Evolutionary conservation across 2,888 invertebrate species (phyloP), one percentile per base, ranked within the genome.

Genomic region (Drosophila meridiana): DNA sequence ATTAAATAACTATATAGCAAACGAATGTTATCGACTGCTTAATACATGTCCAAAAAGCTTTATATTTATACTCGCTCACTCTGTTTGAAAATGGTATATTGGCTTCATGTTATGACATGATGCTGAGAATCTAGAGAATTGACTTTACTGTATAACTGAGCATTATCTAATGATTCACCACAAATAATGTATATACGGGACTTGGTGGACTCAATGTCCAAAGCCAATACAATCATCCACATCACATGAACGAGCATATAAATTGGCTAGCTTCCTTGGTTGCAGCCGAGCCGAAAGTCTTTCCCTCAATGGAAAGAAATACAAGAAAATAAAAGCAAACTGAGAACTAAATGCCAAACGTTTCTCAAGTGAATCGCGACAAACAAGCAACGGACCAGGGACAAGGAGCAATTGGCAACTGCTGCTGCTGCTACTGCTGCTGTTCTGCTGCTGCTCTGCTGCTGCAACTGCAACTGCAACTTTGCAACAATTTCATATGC

Each of bases 401-500:
- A 50, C 50, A 50, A 50, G 50, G 6, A 50, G 74, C 68, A 67
- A 66, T 50, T 60, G 20, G 82, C 57, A 71, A 69, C 47, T 47
- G 48, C n/a, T 30, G 48, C 30, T 30, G 28, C 26, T 26, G 9
- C 26, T 76, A 2, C 26, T 42, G n/a, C 40, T n/a, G 40, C 40
- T 40, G n/a, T 7, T 34, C 42, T 7, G 34, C 42, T 13, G 38
- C 36, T 32, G 36, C 14, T 11, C 28, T 53, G 65, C 50, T 43
- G 43, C 43, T 48, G 48, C 48, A 71, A 63, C 60, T 59, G 66
- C 67, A 73, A 63, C 63, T 47, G 78, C 79, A 72, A 62, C 76
- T 82, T 79, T 71, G 78, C 80, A 83, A 84, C 80, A 84, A 84
- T 78, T 87, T 79, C 84, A 84, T 82, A 87, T 84, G 84, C 85